Conservation (phyloP, 2,797 vertebrate genomes). For the Todus mexicanus region DNA sequence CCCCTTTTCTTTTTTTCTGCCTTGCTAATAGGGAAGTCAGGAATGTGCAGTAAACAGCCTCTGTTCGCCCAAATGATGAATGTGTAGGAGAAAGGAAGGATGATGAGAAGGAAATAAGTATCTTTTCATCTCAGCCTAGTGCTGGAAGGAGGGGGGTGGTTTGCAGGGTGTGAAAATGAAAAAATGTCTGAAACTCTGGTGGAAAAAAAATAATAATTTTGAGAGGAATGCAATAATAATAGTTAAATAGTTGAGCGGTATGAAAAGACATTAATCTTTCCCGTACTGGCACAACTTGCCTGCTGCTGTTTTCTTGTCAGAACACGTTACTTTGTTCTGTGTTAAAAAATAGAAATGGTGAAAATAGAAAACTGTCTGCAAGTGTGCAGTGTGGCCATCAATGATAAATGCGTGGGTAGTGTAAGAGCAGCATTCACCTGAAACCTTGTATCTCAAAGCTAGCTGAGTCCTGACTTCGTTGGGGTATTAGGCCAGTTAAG, state of each 20-base stretch:
- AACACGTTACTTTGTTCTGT: background rate
- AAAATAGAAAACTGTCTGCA: background rate
- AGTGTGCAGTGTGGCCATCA: background rate
- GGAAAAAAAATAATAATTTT: background rate
- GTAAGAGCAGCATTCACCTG: background rate
- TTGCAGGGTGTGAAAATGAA: background rate
- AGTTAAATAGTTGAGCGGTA: background rate
- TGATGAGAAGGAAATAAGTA: background rate
- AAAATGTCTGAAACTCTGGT: conserved; percentile 10
- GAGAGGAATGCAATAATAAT: background rate
- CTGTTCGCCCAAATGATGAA: background rate
- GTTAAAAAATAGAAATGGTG: background rate
- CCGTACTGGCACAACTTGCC: background rate
- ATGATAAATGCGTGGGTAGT: background rate
- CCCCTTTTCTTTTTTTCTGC: background rate
- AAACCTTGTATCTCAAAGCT: background rate
- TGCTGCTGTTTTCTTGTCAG: background rate
- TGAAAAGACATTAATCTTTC: conserved; percentile 13
- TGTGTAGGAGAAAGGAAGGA: background rate
- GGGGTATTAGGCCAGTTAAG: background rate
- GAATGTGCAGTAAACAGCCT: background rate
- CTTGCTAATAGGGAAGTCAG: background rate
- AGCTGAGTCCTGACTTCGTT: background rate
- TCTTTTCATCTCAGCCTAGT: background rate
- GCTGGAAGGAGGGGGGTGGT: background rate